Base-by-base conservation (phyloP, 2,113 vertebrate genomes). In the Pluvianellus socialis region DNA sequence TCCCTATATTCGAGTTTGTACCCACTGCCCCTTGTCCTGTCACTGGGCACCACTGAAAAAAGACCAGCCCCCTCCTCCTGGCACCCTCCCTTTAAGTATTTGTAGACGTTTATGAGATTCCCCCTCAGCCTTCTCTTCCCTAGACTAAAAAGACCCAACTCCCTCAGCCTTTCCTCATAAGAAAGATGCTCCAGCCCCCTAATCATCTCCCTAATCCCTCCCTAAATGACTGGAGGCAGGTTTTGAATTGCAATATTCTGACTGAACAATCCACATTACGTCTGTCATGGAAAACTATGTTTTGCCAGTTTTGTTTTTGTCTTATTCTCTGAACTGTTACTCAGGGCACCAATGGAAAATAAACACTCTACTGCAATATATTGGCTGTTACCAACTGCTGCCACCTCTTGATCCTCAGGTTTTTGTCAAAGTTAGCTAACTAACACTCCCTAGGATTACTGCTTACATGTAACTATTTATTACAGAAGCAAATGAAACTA, bases 201-300 rank as follows among this genome's bases (percentile, higher is more conserved):
- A 45, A 45, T 45, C 44, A 45, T 45, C 44, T 45, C 38, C 38
- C 9, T 38, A 9, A 38, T 38, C 38, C 38, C 38, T 38, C 38
- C 38, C 38, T 38, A 38, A 98, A 80, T 90, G 93, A 97, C 89
- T 90, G 15, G 32, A 97, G 79, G 73, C 77, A 96, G 92, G 79
- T 96, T 95, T 94, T 94, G 82, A 95, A 96, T 86, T 89, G 91
- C 33, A 94, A 72, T 42, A 71, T 93, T 97, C 71, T 96, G 97
- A 97, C 95, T 92, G 96, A 97, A 97, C 83, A 92, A 96, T 45
- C 87, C 91, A 92, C 93, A 94, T 94, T 89, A 96, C 88, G 73
- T 90, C 94, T 97, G 91, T 20, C 33, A 94, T 58, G 79, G 92
- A 94, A 97, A 96, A 94, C 88, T 53, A 67, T 44, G 79, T 76